phyloP scores from a whole-genome alignment of 2,888 invertebrate genomes.

The Dendrolimus houi region DNA sequence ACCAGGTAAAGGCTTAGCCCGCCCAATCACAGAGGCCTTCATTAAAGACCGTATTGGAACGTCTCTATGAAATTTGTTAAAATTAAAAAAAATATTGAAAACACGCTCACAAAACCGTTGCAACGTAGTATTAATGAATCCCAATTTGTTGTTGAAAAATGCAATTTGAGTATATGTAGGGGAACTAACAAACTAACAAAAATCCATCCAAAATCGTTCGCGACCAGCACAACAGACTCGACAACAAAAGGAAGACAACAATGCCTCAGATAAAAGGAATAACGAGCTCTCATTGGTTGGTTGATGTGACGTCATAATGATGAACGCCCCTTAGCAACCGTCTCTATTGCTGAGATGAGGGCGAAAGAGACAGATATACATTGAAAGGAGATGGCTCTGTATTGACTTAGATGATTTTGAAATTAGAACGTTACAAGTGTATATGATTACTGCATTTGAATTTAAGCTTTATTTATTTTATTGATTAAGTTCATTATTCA shows the following conservation, averaged over 20 bases:
- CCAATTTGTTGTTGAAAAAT: too few relatives aligned
- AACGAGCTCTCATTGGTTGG: conserved; percentile 46
- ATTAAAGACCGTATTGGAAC: too few relatives aligned
- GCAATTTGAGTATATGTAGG: not conserved
- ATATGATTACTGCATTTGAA: not conserved
- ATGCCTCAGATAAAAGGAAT: conserved; percentile 45
- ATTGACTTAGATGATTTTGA: conserved; percentile 27
- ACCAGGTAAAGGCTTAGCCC: too few relatives aligned
- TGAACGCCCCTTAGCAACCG: conserved; percentile 72
- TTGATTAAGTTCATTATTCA: not conserved
- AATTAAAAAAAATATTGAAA: too few relatives aligned
- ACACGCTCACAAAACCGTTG: too few relatives aligned
- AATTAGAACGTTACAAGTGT: conserved; percentile 5
- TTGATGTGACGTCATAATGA: conserved; percentile 55
- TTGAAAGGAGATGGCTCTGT: conserved; percentile 51
- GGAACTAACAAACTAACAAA: not conserved
- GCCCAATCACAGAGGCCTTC: too few relatives aligned
- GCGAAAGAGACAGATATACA: conserved; percentile 42
- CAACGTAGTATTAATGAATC: too few relatives aligned
- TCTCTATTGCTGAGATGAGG: conserved; percentile 71
- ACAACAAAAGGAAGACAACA: conserved; percentile 47
- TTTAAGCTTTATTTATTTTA: not conserved
- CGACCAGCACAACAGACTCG: conserved; percentile 6
- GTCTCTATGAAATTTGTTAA: too few relatives aligned
- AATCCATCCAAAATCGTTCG: conserved; percentile 34